phyloP scores from a whole-genome alignment of 1,140 invertebrate species.

The Apis florea region DNA sequence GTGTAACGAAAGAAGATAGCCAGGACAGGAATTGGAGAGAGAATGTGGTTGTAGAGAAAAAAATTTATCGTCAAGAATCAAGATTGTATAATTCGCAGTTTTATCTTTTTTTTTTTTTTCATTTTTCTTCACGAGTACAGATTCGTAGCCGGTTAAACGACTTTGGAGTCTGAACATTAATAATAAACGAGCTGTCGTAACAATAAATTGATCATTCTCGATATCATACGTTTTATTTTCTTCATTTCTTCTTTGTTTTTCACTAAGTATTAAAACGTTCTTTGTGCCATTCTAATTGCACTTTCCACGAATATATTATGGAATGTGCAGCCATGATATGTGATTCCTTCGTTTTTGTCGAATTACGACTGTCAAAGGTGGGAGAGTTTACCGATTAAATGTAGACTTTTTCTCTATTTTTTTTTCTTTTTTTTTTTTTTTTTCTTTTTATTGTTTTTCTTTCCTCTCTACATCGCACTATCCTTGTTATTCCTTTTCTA shows the following conservation, averaged over 20 bases:
- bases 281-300: constrained; percentile 54
- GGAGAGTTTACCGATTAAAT: not conserved
- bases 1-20: not conserved
- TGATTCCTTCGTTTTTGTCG: constrained; percentile 51
- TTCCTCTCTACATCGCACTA: too few species aligned
- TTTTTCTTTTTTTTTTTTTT: not conserved
- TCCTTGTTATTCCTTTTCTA: not conserved
- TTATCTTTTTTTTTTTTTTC: constrained; percentile 27
- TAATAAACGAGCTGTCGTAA: constrained; percentile 57
- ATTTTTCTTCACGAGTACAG: constrained; percentile 62
- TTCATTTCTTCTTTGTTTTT: constrained; percentile 8
- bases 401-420: too few species aligned
- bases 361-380: constrained; percentile 30
- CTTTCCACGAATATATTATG: constrained; percentile 43
- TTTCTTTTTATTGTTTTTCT: not conserved
- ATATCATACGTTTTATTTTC: constrained; percentile 41
- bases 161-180: constrained; percentile 51
- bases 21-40: not conserved
- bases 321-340: constrained; percentile 59
- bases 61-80: constrained; percentile 57
- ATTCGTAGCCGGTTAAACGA: constrained; percentile 59
- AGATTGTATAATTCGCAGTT: constrained; percentile 68
- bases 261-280: constrained; percentile 54
- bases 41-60: constrained; percentile 5
- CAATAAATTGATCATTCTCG: constrained; percentile 59